phyloP scores from a whole-genome alignment of 2,888 invertebrate genomes.

The Meloe dianella region DNA sequence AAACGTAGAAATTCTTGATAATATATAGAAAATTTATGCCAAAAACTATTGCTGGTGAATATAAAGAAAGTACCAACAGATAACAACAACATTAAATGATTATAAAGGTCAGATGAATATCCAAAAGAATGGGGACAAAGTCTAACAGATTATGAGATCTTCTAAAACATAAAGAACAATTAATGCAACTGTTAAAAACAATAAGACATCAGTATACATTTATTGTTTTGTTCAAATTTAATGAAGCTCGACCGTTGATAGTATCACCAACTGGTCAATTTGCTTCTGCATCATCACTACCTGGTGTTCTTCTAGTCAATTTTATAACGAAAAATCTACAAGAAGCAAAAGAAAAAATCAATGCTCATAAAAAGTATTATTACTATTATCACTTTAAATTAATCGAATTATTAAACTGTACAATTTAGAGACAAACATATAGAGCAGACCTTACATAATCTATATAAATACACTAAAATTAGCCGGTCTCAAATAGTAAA shows the following conservation, averaged over 20 bases:
- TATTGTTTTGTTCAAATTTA: not conserved
- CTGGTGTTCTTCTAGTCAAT: slow-evolving; percentile 82
- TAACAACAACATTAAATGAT: slow-evolving; percentile 86
- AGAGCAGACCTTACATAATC: slow-evolving; percentile 74
- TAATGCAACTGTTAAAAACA: too few relatives aligned
- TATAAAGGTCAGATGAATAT: slow-evolving; percentile 70
- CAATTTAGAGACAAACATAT: slow-evolving; percentile 79
- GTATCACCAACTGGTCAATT: slow-evolving; percentile 93
- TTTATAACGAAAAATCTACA: slow-evolving; percentile 81
- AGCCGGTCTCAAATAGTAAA: too few relatives aligned
- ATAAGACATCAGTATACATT: too few relatives aligned
- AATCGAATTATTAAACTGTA: slow-evolving; percentile 18
- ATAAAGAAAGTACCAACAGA: slow-evolving; percentile 80
- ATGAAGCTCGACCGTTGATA: slow-evolving; percentile 93
- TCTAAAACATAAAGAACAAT: slow-evolving; percentile 81
- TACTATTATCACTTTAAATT: slow-evolving; percentile 6
- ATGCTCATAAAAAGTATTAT: slow-evolving; percentile 76
- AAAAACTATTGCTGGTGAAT: slow-evolving; percentile 84
- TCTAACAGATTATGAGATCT: slow-evolving; percentile 79
- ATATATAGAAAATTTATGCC: slow-evolving; percentile 81
- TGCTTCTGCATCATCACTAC: slow-evolving; percentile 90
- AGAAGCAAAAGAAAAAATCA: slow-evolving; percentile 74
- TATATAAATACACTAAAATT: slow-evolving; percentile 70
- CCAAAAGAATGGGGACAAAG: slow-evolving; percentile 76
- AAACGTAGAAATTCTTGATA: slow-evolving; percentile 9